Percentiles rank a stretch among this genome's conserved stretches.
phyloP scores from a whole-genome alignment of 2,797 vertebrate genomes.

The Catamblyrhynchus diadema region DNA sequence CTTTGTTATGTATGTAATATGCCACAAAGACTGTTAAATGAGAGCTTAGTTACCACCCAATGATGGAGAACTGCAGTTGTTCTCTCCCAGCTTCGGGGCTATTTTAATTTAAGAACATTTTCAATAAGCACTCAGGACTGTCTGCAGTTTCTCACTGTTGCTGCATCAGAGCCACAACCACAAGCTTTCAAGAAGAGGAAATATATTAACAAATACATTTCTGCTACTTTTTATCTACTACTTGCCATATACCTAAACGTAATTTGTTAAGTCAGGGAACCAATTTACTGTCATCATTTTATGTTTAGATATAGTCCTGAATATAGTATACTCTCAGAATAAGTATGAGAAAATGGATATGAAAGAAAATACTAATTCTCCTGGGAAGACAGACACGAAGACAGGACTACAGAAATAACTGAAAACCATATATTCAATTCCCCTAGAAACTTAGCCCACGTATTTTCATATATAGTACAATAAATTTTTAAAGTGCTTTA shows the following conservation, averaged over 20 bases:
- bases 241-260: not conserved
- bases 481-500: not conserved
- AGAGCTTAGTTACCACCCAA: not conserved
- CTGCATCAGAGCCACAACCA: not conserved
- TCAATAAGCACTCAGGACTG: not conserved
- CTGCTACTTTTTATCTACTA: not conserved
- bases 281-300: not conserved
- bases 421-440: not conserved
- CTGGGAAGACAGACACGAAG: not conserved
- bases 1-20: not conserved
- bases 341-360: not conserved
- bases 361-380: not conserved
- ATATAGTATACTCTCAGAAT: not conserved
- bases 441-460: not conserved
- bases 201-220: not conserved
- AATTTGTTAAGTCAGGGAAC: not conserved
- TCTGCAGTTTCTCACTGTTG: not conserved
- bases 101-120: not conserved
- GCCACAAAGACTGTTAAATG: not conserved
- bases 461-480: not conserved
- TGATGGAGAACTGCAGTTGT: not conserved
- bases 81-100: not conserved
- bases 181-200: not conserved
- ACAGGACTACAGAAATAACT: constrained; percentile 10
- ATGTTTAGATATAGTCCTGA: not conserved